These are phyloP conservation scores for Drosophila nikananu DNA, from an alignment of 1,140 invertebrate genomes.

Conservation along the genomic window DNA sequence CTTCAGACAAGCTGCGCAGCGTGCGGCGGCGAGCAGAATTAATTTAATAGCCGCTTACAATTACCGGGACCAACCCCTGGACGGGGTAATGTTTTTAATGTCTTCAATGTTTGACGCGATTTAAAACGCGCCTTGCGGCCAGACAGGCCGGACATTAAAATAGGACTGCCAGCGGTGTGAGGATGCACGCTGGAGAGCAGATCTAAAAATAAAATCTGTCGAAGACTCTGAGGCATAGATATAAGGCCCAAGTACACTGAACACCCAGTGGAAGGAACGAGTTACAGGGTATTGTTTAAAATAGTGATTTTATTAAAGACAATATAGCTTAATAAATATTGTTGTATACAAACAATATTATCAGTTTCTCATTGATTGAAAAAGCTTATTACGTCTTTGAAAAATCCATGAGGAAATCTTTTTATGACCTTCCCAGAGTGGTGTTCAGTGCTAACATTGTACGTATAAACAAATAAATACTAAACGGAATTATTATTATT, in stretches of 20 bases:
- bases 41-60: slow-evolving; percentile 75
- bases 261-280: too few species aligned
- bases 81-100: slow-evolving; percentile 39
- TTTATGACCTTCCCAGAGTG: too few species aligned
- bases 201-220: slow-evolving; percentile 19
- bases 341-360: neutral
- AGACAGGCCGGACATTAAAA: slow-evolving; percentile 13
- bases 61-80: slow-evolving; percentile 45
- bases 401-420: neutral
- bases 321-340: neutral
- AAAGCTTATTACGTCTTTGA: neutral
- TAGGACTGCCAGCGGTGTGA: slow-evolving; percentile 9
- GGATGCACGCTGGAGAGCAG: slow-evolving; percentile 12
- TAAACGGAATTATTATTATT: neutral
- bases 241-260: slow-evolving; percentile 6
- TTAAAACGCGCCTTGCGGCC: slow-evolving; percentile 47
- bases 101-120: slow-evolving; percentile 44
- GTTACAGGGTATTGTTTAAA: too few species aligned
- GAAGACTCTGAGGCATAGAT: slow-evolving; percentile 2
- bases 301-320: too few species aligned
- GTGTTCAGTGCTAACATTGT: too few species aligned
- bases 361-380: neutral
- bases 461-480: too few species aligned
- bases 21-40: slow-evolving; percentile 50
- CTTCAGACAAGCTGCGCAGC: slow-evolving; percentile 13